Evolutionary conservation across 2,797 vertebrate genomes (phyloP), one percentile per base, ranked within the genome.

Genomic region (Centropyge bicolor): DNA sequence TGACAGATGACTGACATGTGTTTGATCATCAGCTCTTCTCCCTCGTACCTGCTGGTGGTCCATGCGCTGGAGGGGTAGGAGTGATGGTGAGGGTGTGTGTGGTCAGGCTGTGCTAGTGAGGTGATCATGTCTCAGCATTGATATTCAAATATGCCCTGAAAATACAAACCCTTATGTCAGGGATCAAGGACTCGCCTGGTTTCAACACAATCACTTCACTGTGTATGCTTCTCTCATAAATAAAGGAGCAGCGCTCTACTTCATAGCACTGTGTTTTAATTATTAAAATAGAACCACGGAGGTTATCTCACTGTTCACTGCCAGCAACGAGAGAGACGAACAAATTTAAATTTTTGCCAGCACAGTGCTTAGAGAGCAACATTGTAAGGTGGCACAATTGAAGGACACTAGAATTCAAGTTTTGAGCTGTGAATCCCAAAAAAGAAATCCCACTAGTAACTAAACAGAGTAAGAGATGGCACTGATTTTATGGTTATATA

Each of bases 181-280:
- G 88, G 94, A 94, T 94, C 92, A 94, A 94, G 93, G 92, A 91
- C 93, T 93, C 66, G 89, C 77, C 87, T 92, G 90, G 92, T 94
- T 94, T 92, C 87, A 92, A 92, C 92, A 93, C 93, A 93, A 93
- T 93, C 93, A 90, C 92, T 92, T 93, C 89, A 91, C 69, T 88
- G 88, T 77, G 84, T 82, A 79, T 85, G 90, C 83, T 77, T 86
- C 80, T 67, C 91, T 94, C 89, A 94, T 94, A 94, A 93, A 94
- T 94, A 93, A 94, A 90, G 91, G 82, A 94, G 89, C 86, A 87
- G 90, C 64, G 77, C 84, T 89, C 90, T 75, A 91, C 87, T 94
- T 94, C 91, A 93, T 91, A 94, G 87, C 89, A 85, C 85, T 90
- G 90, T 88, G 88, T 93, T 94, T 94, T 94, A 93, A 94, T 94